Evolutionary conservation across 2,113 vertebrate genomes (phyloP).

Genomic region (Syrmaticus mikado): DNA sequence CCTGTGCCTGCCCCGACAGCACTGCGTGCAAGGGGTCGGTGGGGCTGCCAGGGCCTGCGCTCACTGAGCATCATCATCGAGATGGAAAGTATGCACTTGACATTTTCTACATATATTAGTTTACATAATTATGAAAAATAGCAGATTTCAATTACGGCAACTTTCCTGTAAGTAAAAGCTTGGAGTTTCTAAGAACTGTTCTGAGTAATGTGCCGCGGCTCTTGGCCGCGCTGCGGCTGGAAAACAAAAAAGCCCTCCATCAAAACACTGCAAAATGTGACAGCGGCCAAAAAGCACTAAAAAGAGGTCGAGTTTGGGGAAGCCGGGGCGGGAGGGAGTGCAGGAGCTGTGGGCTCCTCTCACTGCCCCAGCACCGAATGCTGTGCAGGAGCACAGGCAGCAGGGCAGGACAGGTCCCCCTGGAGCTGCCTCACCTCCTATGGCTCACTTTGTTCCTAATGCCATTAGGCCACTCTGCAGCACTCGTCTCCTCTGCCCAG

Average conservation of each 20-base stretch:
- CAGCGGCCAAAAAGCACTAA: background rate
- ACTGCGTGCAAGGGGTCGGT: background rate
- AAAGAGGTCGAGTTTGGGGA: background rate
- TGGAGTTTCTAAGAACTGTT: background rate
- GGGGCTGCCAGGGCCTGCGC: background rate
- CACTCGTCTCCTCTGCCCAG: background rate
- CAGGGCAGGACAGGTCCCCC: background rate
- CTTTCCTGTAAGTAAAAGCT: constrained; percentile 16
- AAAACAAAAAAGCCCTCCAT: background rate
- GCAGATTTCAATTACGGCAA: background rate
- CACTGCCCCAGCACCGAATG: background rate
- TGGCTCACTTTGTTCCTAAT: background rate
- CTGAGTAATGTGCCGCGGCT: background rate
- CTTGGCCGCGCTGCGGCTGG: background rate
- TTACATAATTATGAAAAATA: background rate
- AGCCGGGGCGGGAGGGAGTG: background rate
- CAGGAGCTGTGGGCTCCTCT: background rate
- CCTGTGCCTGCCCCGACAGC: background rate
- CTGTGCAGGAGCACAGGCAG: background rate
- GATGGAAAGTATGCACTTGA: background rate
- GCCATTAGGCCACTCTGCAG: background rate
- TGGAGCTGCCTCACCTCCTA: background rate
- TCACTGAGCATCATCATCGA: background rate
- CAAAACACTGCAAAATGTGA: background rate
- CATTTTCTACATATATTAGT: background rate